Evolutionary conservation across 2,797 vertebrate species (phyloP).

Genomic region (Pipistrellus pipistrellus): DNA sequence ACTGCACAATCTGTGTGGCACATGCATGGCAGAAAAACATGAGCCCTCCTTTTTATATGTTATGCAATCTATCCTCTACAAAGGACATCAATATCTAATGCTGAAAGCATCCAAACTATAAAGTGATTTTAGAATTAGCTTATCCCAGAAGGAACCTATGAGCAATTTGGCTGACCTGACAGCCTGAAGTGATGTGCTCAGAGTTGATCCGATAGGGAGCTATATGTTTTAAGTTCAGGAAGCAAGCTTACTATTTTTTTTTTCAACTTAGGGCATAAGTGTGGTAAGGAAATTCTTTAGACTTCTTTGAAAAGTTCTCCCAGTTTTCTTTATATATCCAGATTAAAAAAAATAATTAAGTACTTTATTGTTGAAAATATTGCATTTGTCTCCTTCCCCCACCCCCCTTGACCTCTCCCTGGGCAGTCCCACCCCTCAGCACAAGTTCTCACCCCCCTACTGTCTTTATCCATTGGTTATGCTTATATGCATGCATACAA

Average conservation of each 20-base stretch:
- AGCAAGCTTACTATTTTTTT: constrained; percentile 4
- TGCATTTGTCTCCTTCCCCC: no score
- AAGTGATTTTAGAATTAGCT: constrained; percentile 64
- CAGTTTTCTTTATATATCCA: background rate
- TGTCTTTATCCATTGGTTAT: no score
- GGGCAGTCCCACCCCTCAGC: no score
- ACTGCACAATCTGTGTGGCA: background rate
- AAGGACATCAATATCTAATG: background rate
- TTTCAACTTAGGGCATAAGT: background rate
- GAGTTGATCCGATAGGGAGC: background rate
- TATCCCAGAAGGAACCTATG: background rate
- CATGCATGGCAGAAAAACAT: background rate
- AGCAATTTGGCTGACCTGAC: background rate
- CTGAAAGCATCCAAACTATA: constrained; percentile 46
- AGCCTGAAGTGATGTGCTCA: background rate
- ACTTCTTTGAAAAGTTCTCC: constrained; percentile 7
- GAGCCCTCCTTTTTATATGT: constrained; percentile 11
- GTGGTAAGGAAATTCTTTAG: background rate
- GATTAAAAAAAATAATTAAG: background rate
- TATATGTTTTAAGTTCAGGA: constrained; percentile 46
- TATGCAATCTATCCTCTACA: background rate
- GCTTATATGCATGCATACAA: no score
- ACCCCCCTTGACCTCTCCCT: no score
- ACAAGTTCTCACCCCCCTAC: no score
- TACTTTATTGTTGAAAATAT: no score